These are phyloP conservation scores for Mastomys natalensis DNA, from an alignment of 2,113 vertebrate genomes.

Conservation along the genomic window DNA sequence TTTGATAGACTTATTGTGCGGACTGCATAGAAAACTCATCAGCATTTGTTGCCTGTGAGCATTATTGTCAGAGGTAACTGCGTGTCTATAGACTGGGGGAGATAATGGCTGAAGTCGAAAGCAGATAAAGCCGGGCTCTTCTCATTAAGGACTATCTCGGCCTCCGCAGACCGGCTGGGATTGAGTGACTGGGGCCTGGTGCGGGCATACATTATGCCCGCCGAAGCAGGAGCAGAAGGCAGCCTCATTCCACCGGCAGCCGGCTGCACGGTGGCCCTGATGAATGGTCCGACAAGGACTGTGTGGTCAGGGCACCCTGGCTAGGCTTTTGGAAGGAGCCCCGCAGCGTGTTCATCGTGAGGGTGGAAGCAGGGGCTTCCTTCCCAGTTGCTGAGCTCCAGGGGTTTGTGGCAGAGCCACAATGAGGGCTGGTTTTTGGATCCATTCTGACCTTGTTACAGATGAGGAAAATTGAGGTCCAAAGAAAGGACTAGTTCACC, in stretches of 20 bases:
- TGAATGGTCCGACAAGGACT: conserved; percentile 76
- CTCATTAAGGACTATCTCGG: conserved; percentile 99
- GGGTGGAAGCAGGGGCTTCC: neutral
- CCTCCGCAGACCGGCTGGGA: conserved; percentile 95
- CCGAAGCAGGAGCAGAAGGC: conserved; percentile 84
- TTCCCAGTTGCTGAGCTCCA: neutral
- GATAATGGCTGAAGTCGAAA: conserved; percentile 98
- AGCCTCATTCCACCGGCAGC: conserved; percentile 83
- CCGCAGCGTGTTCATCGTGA: neutral
- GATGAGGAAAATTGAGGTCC: neutral
- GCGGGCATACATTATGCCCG: conserved; percentile 94
- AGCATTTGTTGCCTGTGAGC: conserved; percentile 96
- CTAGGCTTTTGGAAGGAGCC: neutral
- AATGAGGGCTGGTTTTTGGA: neutral
- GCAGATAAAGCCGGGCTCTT: conserved; percentile 98
- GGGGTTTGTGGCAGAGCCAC: neutral
- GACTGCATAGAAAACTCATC: conserved; percentile 99
- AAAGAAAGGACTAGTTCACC: neutral
- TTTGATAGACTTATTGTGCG: conserved; percentile 98
- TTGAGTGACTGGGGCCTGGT: conserved; percentile 92
- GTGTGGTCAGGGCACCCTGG: conserved; percentile 41
- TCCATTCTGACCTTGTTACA: neutral
- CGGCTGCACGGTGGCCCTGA: conserved; percentile 78
- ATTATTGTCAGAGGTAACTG: conserved; percentile 98
- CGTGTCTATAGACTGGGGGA: conserved; percentile 98